Base-by-base conservation (phyloP, 2,888 invertebrate genomes). In the Leptothorax acervorum region DNA sequence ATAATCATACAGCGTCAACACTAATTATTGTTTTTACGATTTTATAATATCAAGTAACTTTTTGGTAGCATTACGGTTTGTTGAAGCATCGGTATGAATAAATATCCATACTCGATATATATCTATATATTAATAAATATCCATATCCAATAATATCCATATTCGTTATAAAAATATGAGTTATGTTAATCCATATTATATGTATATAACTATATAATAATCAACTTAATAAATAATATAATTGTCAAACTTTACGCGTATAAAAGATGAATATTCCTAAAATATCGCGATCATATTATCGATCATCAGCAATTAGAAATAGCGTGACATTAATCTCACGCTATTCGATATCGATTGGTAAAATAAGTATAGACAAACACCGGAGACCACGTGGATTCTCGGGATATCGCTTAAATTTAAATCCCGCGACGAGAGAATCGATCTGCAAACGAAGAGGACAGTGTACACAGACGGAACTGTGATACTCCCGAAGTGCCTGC, bases 371-470 rank as follows among this genome's bases (percentile, higher is more conserved):
- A 51, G 42, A 28, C 23, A 57, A 57, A 73, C 23, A 23, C n/a
- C 55, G 12, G 28, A 53, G 39, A 39, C n/a, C n/a, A n/a, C 35
- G 12, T 51, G 55, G 51, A 57, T 45, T 57, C 39, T 57, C 42
- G 12, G 55, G 42, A 31, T 70, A 31, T 78, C 57, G 45, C 35
- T 79, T 57, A 23, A 70, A 71, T 79, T 70, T 45, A 79, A 71
- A 79, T 71, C 57, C 42, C 45, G 6, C 39, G 42, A 45, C 78
- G n/a, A n/a, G n/a, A n/a, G 31, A 79, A 71, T 79, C 57, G 45
- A 71, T 78, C 23, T 42, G 31, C 2, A 55, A 57, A 57, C 35
- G 31, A 12, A 18, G 11, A 15, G 31, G 6, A 45, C 18, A 55
- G 11, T 71, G 15, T 78, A 45, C 39, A 57, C 39, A 42, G 42